Evolutionary conservation across 2,888 invertebrate genomes (phyloP).

Genomic region (Rotaria macrura): DNA sequence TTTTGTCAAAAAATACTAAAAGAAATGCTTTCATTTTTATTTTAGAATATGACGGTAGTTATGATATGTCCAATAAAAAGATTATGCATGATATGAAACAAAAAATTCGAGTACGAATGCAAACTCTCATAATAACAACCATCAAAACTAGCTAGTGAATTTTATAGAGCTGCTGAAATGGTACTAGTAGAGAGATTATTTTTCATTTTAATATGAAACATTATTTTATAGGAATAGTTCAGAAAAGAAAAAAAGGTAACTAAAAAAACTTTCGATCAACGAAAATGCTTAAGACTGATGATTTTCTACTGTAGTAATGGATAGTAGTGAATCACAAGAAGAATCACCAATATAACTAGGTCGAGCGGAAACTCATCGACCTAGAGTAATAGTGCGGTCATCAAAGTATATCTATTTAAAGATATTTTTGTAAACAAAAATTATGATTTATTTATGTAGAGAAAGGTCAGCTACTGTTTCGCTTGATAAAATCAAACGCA

Average conservation of each 20-base stretch:
- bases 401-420: background rate
- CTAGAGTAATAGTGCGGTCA: background rate
- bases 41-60: conserved; percentile 40
- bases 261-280: conserved; percentile 49
- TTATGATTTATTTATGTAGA: background rate
- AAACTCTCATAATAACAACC: conserved; percentile 54
- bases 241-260: conserved; percentile 68
- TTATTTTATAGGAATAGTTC: conserved; percentile 62
- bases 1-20: background rate
- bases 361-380: background rate
- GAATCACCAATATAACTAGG: background rate
- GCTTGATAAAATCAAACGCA: background rate
- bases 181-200: conserved; percentile 59
- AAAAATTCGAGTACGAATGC: conserved; percentile 43
- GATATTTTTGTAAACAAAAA: too few relatives aligned
- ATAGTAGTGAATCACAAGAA: conserved; percentile 24
- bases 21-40: conserved; percentile 13
- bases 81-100: conserved; percentile 44
- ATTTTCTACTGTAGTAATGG: conserved; percentile 56
- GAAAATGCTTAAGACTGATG: conserved; percentile 61
- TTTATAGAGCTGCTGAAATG: conserved; percentile 52
- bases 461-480: background rate
- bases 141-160: conserved; percentile 70
- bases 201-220: too few relatives aligned
- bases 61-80: conserved; percentile 44